Evolutionary conservation across 1,140 invertebrate species (phyloP).

Genomic region (Tetramorium simillimum): DNA sequence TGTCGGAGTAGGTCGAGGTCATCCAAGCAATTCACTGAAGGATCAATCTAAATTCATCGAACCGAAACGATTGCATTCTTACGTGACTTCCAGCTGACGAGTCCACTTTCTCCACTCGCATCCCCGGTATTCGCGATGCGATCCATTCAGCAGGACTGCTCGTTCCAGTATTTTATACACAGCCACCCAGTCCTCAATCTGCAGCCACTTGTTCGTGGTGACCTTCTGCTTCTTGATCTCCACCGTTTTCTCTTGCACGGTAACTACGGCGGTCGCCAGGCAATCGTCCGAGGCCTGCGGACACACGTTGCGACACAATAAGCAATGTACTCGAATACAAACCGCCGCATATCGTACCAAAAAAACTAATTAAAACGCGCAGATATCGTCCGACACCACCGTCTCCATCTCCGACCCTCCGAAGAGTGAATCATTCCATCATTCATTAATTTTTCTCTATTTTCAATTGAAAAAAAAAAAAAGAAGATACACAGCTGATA

Average conservation of each 20-base stretch:
- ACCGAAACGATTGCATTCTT: constrained; percentile 32
- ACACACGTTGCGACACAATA: constrained; percentile 5
- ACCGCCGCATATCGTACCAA: not conserved
- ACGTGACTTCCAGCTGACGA: constrained; percentile 74
- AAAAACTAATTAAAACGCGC: not conserved
- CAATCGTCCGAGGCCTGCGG: constrained; percentile 74
- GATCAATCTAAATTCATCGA: not conserved
- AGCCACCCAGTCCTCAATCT: constrained; percentile 75
- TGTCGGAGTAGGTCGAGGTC: not conserved
- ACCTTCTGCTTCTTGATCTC: constrained; percentile 73
- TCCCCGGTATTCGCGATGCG: constrained; percentile 19
- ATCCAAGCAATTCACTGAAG: not conserved
- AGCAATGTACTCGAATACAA: not conserved
- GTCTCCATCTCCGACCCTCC: not conserved
- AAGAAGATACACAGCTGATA: not conserved
- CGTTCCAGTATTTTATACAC: constrained; percentile 74
- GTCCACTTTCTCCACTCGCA: constrained; percentile 73
- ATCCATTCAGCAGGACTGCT: constrained; percentile 71
- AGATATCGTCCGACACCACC: not conserved
- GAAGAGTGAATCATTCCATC: too few species aligned
- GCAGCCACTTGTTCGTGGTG: constrained; percentile 77
- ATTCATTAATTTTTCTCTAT: too few species aligned
- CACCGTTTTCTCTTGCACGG: constrained; percentile 75
- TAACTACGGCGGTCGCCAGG: constrained; percentile 75
- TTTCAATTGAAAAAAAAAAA: too few species aligned